phyloP scores from a whole-genome alignment of 2,888 invertebrate genomes.

The Torymus texanus region DNA sequence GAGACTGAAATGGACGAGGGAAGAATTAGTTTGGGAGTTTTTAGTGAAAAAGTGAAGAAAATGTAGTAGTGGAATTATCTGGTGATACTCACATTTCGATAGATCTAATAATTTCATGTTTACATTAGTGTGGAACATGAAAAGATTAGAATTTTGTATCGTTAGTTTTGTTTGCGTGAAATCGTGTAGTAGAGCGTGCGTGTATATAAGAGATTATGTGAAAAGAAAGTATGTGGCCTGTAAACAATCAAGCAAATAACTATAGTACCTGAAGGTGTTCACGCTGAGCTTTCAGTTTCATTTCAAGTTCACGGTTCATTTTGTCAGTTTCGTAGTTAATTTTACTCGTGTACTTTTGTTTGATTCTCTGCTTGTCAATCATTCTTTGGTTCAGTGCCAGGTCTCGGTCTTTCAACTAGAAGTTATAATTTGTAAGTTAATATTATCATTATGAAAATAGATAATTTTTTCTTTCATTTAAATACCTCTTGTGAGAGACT shows the following conservation, averaged over 20 bases:
- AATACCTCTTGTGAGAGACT: slow-evolving; percentile 78
- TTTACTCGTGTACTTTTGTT: slow-evolving; percentile 74
- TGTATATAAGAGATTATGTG: neutral
- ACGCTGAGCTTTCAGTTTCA: slow-evolving; percentile 79
- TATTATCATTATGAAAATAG: neutral
- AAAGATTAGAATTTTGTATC: no score
- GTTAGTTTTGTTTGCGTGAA: no score
- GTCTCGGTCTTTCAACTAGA: slow-evolving; percentile 75
- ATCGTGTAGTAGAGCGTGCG: no score
- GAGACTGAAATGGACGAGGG: slow-evolving; percentile 67
- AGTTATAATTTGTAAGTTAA: slow-evolving; percentile 14
- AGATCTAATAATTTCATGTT: no score
- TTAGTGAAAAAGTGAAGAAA: no score
- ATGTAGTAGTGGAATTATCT: no score
- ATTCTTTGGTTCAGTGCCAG: slow-evolving; percentile 76
- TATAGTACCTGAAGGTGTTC: slow-evolving; percentile 76
- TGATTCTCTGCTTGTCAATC: slow-evolving; percentile 77
- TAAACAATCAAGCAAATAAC: no score
- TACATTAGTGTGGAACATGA: no score
- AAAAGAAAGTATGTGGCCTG: slow-evolving; percentile 44
- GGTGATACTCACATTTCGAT: no score
- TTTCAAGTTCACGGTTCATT: slow-evolving; percentile 82
- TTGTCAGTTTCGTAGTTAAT: slow-evolving; percentile 86
- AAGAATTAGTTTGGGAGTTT: no score
- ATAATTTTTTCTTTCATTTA: no score